Percentiles rank a stretch among this genome's conserved stretches.
These are phyloP conservation scores for Tachypleus tridentatus DNA, from an alignment of 1,140 invertebrate genomes.

Conservation along the genomic window DNA sequence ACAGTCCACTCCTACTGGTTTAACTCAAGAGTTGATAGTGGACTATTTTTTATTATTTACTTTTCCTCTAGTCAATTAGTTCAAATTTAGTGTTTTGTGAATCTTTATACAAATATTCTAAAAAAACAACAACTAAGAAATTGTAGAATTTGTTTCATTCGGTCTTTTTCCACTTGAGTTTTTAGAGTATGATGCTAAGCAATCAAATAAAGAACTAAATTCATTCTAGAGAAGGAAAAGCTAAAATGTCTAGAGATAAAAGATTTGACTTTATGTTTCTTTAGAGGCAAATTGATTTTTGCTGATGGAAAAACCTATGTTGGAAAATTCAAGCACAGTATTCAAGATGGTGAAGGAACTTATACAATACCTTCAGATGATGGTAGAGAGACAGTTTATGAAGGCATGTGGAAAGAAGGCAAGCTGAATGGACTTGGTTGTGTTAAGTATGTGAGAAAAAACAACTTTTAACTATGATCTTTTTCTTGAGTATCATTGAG, in stretches of 20 bases:
- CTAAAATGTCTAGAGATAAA: neutral
- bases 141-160: neutral
- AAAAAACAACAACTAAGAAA: neutral
- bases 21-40: no score
- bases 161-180: neutral
- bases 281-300: slow-evolving; percentile 61
- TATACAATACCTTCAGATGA: slow-evolving; percentile 24
- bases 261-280: slow-evolving; percentile 8
- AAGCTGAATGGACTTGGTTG: slow-evolving; percentile 65
- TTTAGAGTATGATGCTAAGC: no score
- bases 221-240: no score
- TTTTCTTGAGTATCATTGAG: no score
- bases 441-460: slow-evolving; percentile 44
- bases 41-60: no score
- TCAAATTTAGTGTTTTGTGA: no score
- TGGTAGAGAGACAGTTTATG: slow-evolving; percentile 40
- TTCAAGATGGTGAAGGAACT: slow-evolving; percentile 48
- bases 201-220: no score
- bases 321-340: slow-evolving; percentile 61
- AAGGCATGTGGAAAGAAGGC: slow-evolving; percentile 73
- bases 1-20: no score
- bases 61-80: no score
- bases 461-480: neutral
- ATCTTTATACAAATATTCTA: no score
- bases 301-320: slow-evolving; percentile 60